Percentiles rank a stretch among this genome's conserved stretches.
phyloP scores from a whole-genome alignment of 2,888 invertebrate genomes.

The Sminthurinus aureus region DNA sequence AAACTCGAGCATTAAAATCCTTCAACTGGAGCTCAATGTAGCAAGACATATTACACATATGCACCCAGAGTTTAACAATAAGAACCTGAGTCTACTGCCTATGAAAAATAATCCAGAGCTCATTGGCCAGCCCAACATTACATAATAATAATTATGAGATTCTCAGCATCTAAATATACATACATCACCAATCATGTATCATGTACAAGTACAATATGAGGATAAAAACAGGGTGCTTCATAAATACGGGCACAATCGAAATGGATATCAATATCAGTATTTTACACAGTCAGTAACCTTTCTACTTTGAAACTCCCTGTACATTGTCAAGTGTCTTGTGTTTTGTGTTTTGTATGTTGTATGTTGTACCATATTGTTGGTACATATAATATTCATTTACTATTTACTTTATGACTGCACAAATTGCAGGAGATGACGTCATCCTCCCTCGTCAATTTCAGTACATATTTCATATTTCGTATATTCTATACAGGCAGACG shows the following conservation, averaged over 20 bases:
- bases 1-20: not conserved
- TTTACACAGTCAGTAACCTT: too few species aligned
- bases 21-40: not conserved
- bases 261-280: too few species aligned
- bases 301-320: too few species aligned
- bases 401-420: constrained; percentile 2
- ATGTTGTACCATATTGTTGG: too few species aligned
- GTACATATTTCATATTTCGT: too few species aligned
- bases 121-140: constrained; percentile 24
- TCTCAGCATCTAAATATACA: not conserved
- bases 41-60: not conserved
- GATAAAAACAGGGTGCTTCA: too few species aligned
- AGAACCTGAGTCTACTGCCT: not conserved
- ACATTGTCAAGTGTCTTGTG: not conserved
- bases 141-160: constrained; percentile 32
- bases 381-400: not conserved
- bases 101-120: constrained; percentile 11
- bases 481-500: too few species aligned
- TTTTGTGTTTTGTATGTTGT: too few species aligned
- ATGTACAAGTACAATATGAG: too few species aligned
- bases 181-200: not conserved
- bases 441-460: too few species aligned
- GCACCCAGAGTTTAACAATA: not conserved
- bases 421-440: not conserved
- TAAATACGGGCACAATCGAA: too few species aligned